Evolutionary conservation across 1,140 invertebrate species (phyloP).

Genomic region (Glossosoma conforme): DNA sequence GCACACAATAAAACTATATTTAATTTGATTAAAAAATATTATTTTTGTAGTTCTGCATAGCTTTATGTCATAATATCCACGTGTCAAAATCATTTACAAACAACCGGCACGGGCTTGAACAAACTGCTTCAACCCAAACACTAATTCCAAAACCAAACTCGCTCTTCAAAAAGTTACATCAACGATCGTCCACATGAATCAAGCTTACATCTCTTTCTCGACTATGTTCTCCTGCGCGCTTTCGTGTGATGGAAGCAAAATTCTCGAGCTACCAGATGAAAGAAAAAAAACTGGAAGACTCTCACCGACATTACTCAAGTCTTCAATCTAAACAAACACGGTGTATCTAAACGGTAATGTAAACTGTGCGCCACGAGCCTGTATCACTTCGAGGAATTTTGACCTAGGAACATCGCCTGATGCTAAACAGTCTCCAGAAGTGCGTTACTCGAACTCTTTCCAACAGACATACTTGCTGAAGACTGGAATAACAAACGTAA

Average conservation of each 20-base stretch:
- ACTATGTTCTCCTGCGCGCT: no score
- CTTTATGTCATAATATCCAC: not conserved
- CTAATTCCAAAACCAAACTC: slow-evolving; percentile 2
- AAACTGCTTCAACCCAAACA: not conserved
- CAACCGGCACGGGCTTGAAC: not conserved
- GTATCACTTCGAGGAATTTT: slow-evolving; percentile 24
- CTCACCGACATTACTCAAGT: not conserved
- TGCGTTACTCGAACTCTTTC: no score
- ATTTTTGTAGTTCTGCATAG: no score
- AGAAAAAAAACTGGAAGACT: not conserved
- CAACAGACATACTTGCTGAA: no score
- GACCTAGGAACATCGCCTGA: slow-evolving; percentile 21
- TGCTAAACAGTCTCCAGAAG: slow-evolving; percentile 16
- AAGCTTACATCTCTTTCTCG: no score
- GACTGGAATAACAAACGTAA: no score
- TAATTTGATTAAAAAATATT: no score
- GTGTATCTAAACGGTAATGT: slow-evolving; percentile 20
- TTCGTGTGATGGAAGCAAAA: no score
- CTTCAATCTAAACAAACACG: slow-evolving; percentile 21
- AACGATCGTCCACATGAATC: no score
- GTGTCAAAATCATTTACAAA: not conserved
- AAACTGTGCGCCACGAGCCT: slow-evolving; percentile 21
- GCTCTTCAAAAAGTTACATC: not conserved
- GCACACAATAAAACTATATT: no score
- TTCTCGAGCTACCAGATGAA: not conserved